These are phyloP conservation scores for Craseonycteris thonglongyai DNA, from an alignment of 2,113 vertebrate genomes.

Conservation along the genomic window DNA sequence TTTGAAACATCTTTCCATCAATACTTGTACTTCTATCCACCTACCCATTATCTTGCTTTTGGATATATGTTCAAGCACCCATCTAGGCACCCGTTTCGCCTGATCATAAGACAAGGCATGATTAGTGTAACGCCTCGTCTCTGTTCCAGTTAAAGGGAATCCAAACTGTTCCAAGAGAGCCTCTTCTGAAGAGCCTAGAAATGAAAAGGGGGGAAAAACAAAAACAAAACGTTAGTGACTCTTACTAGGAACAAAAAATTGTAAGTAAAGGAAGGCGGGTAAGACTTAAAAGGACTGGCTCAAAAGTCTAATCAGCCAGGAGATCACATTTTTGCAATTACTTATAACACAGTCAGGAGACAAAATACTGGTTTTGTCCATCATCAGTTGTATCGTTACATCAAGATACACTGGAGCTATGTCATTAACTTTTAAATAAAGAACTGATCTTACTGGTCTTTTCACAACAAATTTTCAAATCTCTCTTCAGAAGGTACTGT, in stretches of 20 bases:
- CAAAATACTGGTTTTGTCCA: not conserved
- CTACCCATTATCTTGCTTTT: slow-evolving; percentile 82
- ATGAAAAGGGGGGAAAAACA: not conserved
- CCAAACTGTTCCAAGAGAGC: slow-evolving; percentile 80
- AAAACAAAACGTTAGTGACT: not conserved
- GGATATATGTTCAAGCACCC: slow-evolving; percentile 89
- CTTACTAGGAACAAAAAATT: not conserved
- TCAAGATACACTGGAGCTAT: not conserved
- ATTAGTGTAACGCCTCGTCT: slow-evolving; percentile 82
- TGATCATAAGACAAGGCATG: slow-evolving; percentile 88
- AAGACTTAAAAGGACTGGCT: not conserved
- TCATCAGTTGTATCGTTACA: not conserved
- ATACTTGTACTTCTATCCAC: not conserved
- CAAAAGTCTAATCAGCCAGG: not conserved
- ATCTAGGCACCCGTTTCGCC: slow-evolving; percentile 82
- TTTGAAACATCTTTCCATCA: not conserved
- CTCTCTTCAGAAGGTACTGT: not conserved
- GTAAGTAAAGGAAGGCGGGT: not conserved
- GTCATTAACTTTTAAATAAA: not conserved
- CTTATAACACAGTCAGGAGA: not conserved
- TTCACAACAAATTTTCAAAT: slow-evolving; percentile 1
- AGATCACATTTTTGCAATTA: not conserved
- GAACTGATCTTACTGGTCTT: not conserved
- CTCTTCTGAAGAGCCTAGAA: slow-evolving; percentile 72
- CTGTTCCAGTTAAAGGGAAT: slow-evolving; percentile 82